Evolutionary conservation across 2,888 invertebrate species (phyloP), one percentile per base, ranked within the genome.

Genomic region (Microctonus hyperodae): DNA sequence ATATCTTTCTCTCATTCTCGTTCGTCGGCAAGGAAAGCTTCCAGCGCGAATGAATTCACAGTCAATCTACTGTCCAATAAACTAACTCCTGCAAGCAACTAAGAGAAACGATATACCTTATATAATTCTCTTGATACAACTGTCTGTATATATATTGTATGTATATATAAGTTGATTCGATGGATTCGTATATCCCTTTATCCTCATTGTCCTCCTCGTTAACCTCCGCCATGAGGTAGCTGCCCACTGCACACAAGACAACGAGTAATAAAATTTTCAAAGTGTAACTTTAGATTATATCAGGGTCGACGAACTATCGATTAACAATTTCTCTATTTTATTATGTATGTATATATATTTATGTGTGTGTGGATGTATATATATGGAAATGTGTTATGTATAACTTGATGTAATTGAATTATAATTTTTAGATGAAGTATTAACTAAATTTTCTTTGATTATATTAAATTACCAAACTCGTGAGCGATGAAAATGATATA

Each of bases 51-150:
- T 58, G 22, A 23, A 40, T 53, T 53, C 53, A 53, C 53, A 61
- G 61, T 48, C 61, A 48, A 61, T 51, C 31, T 23, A 33, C 28
- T 33, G 48, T 61, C 61, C 51, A 51, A 61, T 61, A 61, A 61
- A 61, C 31, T 50, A 28, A 31, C 22, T 23, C 35, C 28, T 28
- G 7, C n/a, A 28, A 50, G 51, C 28, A 25, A 51, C 50, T 31
- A 28, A 61, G 50, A 51, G 61, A 28, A 61, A 35, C 51, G 23
- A 61, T 33, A 51, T 61, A 48, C 22, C 35, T 22, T 50, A 35
- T 11, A n/a, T n/a, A n/a, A n/a, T n/a, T n/a, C n/a, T n/a, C n/a
- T n/a, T n/a, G n/a, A n/a, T n/a, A n/a, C n/a, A n/a, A n/a, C n/a
- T n/a, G n/a, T n/a, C n/a, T n/a, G n/a, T n/a, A n/a, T n/a, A n/a